Conservation (phyloP, 92 coral and sea anemone genomes). For the Isaurus tuberculatus region DNA sequence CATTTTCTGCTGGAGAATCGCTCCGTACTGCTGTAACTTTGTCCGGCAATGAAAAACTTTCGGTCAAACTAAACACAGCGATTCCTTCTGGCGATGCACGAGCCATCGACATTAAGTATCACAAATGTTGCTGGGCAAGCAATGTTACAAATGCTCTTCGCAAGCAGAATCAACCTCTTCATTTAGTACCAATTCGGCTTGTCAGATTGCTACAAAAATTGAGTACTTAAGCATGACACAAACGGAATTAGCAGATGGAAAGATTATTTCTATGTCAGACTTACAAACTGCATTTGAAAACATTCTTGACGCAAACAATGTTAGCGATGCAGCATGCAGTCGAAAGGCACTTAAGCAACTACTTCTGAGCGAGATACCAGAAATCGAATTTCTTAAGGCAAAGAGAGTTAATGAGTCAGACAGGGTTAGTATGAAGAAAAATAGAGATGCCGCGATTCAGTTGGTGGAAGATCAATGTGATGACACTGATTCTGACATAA, state of each 20-base stretch:
- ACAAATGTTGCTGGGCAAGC: constrained; percentile 66
- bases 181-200: constrained; percentile 20
- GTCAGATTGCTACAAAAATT: constrained; percentile 64
- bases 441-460: constrained; percentile 55
- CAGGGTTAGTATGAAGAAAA: constrained; percentile 62
- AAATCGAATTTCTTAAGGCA: constrained; percentile 58
- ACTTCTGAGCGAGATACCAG: constrained; percentile 60
- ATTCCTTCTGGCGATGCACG: constrained; percentile 67
- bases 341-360: constrained; percentile 65
- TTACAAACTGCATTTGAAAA: constrained; percentile 56
- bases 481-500: constrained; percentile 51
- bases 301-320: constrained; percentile 64
- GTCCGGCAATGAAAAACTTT: constrained; percentile 60
- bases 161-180: constrained; percentile 43
- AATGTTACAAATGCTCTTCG: constrained; percentile 63
- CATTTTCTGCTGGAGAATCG: constrained; percentile 65
- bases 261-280: constrained; percentile 14
- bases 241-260: constrained; percentile 18
- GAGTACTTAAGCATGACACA: constrained; percentile 47
- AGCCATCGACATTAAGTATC: constrained; percentile 72
- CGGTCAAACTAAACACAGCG: constrained; percentile 62
- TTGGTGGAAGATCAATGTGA: constrained; percentile 39
- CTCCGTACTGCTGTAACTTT: constrained; percentile 54
- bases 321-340: constrained; percentile 31
- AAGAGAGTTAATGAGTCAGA: constrained; percentile 71